Conservation (phyloP, 2,888 invertebrate species). For the Agrotis puta region DNA sequence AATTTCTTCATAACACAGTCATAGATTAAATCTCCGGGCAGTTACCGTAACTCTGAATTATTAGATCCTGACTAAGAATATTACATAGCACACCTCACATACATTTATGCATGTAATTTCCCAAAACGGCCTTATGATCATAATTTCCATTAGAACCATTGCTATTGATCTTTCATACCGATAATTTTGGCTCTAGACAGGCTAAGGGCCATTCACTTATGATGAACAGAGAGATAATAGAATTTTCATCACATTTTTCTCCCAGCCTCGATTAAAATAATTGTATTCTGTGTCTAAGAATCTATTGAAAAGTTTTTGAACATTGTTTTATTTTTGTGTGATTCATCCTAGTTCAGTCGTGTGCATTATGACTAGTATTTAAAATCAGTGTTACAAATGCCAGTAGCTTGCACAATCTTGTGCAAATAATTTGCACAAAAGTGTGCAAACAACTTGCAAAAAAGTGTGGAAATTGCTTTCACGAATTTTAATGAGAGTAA, state of each 20-base stretch:
- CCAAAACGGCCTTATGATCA: slow-evolving; percentile 20
- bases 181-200: slow-evolving; percentile 20
- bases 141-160: slow-evolving; percentile 27
- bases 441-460: neutral
- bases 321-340: neutral
- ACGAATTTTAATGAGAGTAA: no score
- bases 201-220: neutral
- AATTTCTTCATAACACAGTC: neutral
- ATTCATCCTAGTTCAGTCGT: neutral
- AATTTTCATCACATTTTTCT: slow-evolving; percentile 8
- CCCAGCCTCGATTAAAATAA: neutral
- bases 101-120: slow-evolving; percentile 40
- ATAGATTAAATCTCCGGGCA: neutral
- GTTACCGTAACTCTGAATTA: neutral
- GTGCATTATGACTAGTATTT: neutral
- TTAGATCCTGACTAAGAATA: slow-evolving; percentile 7
- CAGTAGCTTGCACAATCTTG: neutral
- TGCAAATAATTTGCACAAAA: neutral
- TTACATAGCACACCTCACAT: slow-evolving; percentile 20
- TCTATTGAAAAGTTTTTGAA: neutral
- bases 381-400: neutral
- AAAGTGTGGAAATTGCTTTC: neutral
- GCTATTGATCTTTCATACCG: slow-evolving; percentile 32
- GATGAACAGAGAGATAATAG: neutral
- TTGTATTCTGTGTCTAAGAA: slow-evolving; percentile 10